phyloP scores from a whole-genome alignment of 2,888 invertebrate species.

The Aleiodes alternator region DNA sequence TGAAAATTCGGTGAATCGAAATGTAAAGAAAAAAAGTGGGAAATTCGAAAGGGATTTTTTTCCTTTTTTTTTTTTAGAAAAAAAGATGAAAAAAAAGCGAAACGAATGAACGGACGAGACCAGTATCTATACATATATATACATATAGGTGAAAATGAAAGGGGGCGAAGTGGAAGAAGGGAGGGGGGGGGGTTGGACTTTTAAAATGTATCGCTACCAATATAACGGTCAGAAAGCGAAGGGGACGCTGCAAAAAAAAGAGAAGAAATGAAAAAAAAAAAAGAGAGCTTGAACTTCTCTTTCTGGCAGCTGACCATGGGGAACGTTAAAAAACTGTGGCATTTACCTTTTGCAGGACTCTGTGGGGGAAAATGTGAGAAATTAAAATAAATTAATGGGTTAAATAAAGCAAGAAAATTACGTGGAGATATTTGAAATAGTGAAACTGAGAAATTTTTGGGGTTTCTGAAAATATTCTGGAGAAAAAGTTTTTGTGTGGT shows the following conservation, averaged over 20 bases:
- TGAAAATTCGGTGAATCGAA: constrained; percentile 7
- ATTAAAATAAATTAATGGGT: constrained; percentile 61
- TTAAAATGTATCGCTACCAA: constrained; percentile 51
- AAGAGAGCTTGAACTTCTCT: constrained; percentile 19
- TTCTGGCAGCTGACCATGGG: constrained; percentile 38
- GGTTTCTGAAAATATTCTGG: constrained; percentile 19
- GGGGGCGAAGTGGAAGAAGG: constrained; percentile 3
- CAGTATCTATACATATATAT: neutral
- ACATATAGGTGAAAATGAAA: constrained; percentile 27
- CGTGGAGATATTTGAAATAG: constrained; percentile 2
- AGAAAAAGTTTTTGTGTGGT: too few relatives aligned
- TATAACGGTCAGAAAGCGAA: constrained; percentile 38
- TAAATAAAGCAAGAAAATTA: constrained; percentile 24
- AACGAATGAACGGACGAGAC: constrained; percentile 41
- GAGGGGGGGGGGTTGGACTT: neutral
- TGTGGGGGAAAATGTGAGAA: constrained; percentile 52
- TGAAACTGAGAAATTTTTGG: constrained; percentile 9
- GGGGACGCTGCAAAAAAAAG: too few relatives aligned
- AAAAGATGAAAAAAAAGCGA: constrained; percentile 42
- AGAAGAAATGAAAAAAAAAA: constrained; percentile 25
- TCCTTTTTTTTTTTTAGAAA: neutral
- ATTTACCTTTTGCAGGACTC: constrained; percentile 26
- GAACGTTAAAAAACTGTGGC: constrained; percentile 40
- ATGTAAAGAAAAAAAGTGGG: neutral
- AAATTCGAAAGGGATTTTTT: neutral